Percentiles rank a stretch among this genome's conserved stretches.
phyloP scores from a whole-genome alignment of 2,888 invertebrate genomes.

The Erebia ligea region DNA sequence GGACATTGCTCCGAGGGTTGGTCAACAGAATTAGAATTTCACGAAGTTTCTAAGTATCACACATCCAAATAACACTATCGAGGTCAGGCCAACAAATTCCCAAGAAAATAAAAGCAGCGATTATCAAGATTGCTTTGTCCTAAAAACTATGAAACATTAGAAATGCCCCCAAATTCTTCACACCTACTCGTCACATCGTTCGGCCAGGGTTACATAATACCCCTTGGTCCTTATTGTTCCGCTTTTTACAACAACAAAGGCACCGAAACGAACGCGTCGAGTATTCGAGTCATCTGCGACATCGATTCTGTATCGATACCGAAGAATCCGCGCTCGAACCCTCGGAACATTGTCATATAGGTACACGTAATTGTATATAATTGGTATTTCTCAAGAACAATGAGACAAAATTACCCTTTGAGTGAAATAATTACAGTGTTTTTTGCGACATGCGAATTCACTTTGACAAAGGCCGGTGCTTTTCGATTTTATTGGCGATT shows the following conservation, averaged over 20 bases:
- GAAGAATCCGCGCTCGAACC: conserved; percentile 59
- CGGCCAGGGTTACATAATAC: conserved; percentile 51
- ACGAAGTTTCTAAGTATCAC: not conserved
- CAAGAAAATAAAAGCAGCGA: not conserved
- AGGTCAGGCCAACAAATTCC: conserved; percentile 11
- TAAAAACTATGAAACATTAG: conserved; percentile 29
- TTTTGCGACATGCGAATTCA: conserved; percentile 57
- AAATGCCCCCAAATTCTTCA: conserved; percentile 54
- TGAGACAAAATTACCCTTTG: conserved; percentile 79
- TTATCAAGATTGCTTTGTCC: conserved; percentile 14
- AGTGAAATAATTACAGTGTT: conserved; percentile 76
- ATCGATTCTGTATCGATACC: conserved; percentile 75
- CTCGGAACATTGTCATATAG: conserved; percentile 77
- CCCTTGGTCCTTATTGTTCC: conserved; percentile 66
- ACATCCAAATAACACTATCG: not conserved
- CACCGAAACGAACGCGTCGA: conserved; percentile 51
- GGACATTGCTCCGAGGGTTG: no score
- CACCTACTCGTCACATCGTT: conserved; percentile 58
- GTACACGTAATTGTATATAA: conserved; percentile 82
- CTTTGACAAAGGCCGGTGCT: conserved; percentile 74
- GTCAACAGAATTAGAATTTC: not conserved
- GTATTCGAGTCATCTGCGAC: conserved; percentile 63
- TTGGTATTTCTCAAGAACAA: conserved; percentile 82
- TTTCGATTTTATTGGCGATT: conserved; percentile 55
- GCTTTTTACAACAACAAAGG: conserved; percentile 61